Evolutionary conservation across 2,113 vertebrate genomes (phyloP), one percentile per base, ranked within the genome.

Genomic region (Pogonocichla stellata): DNA sequence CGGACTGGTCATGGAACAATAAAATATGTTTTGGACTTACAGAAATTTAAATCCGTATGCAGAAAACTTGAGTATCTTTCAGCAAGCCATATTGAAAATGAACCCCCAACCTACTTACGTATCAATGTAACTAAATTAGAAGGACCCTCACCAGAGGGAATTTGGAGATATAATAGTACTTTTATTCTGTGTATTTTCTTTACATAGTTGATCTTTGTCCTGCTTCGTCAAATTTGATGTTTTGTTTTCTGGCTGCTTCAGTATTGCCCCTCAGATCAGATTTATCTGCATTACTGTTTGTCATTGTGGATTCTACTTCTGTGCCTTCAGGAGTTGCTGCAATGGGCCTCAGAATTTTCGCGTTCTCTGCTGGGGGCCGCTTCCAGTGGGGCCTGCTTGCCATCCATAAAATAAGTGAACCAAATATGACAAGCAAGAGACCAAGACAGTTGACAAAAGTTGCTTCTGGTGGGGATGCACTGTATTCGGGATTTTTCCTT

Each of bases 381-480:
- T 99, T 99, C 99, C 99, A 99, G 8, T 98, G 97, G 3, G 98
- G 91, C 38, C 98, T 98, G 91, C 99, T 99, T 86, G 96, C 98
- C 81, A 99, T 99, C 99, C 99, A 99, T 85, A 99, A 94, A 92
- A 99, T 95, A 16, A 99, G 90, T 10, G 88, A 98, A 42, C 99
- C 99, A 82, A 98, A 99, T 60, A 98, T 34, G 34, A 98, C 88
- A 50, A 99, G 95, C 77, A 99, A 86, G 87, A 99, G 51, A 67
- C 99, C 99, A 8, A 99, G 97, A 57, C 97, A 92, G 34, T 99
- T 99, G 86, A 98, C 98, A 77, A 99, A 99, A 83, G 90, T 82
- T 22, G 98, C 99, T 96, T 99, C 99, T 85, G 99, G 98, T 26
- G 99, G 99, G 8, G 97, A 98, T 43, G 93, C 33, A 48, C 94